Evolutionary conservation across 2,113 vertebrate genomes (phyloP).

Genomic region (Archocentrus centrarchus): DNA sequence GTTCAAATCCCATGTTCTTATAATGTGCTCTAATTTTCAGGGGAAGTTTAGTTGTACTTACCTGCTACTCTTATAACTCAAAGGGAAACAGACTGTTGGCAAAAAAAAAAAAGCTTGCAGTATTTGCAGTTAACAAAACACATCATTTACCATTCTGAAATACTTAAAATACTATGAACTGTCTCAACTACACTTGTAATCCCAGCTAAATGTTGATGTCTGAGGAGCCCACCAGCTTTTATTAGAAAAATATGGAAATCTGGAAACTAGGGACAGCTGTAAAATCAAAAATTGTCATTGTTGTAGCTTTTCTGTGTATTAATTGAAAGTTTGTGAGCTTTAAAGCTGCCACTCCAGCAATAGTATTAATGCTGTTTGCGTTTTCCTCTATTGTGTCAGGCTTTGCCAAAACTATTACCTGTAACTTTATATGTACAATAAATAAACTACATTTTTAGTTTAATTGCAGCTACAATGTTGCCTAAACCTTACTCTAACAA

Average conservation of each 20-base stretch:
- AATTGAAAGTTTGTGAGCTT: background rate
- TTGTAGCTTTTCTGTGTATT: background rate
- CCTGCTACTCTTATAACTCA: no score
- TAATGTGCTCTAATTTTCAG: background rate
- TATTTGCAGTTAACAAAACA: no score
- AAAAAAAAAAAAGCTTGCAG: no score
- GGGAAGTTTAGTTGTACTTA: slow-evolving; percentile 5
- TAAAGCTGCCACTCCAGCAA: background rate
- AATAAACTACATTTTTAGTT: background rate
- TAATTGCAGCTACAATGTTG: background rate
- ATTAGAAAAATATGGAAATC: background rate
- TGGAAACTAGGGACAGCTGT: background rate
- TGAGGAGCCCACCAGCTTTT: background rate
- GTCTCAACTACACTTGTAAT: background rate
- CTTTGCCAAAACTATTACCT: background rate
- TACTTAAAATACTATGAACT: background rate
- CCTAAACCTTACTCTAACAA: background rate
- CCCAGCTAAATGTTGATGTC: background rate
- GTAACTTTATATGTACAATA: background rate
- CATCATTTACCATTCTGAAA: background rate
- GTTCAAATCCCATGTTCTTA: background rate
- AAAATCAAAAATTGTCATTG: background rate
- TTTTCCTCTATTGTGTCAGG: background rate
- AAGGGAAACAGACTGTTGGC: no score
- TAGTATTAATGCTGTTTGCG: background rate